Conservation (phyloP, 2,113 vertebrate genomes). For the Forbesichthys agassizii region DNA sequence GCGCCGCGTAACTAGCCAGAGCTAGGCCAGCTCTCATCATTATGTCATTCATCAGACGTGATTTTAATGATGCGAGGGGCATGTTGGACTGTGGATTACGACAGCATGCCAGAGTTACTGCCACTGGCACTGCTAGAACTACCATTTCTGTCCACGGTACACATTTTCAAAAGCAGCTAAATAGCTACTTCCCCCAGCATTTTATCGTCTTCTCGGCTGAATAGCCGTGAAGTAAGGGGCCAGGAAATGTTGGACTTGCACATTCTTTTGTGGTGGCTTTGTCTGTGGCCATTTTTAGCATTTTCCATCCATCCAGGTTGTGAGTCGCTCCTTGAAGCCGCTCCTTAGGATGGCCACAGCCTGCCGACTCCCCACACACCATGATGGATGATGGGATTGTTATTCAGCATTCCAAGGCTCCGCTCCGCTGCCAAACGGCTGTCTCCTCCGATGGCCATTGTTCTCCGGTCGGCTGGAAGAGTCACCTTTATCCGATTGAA, state of each 20-base stretch:
- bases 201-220: constrained; percentile 21
- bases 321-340: constrained; percentile 62
- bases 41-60: constrained; percentile 68
- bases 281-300: constrained; percentile 40
- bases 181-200: constrained; percentile 8
- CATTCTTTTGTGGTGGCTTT: constrained; percentile 6
- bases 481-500: constrained; percentile 81
- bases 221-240: constrained; percentile 5
- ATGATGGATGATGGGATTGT: constrained; percentile 80
- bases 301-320: constrained; percentile 51
- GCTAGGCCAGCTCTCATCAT: constrained; percentile 64
- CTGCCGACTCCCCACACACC: constrained; percentile 67
- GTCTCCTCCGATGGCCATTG: constrained; percentile 78
- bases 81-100: constrained; percentile 51
- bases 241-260: background rate
- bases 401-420: constrained; percentile 78
- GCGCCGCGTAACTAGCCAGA: constrained; percentile 44
- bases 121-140: constrained; percentile 20
- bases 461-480: constrained; percentile 76
- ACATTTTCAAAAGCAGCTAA: constrained; percentile 1
- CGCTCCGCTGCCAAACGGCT: constrained; percentile 73
- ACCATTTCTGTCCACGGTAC: constrained; percentile 31
- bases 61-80: constrained; percentile 70
- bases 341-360: constrained; percentile 65
- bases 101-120: constrained; percentile 33